Conservation (phyloP, 2,113 vertebrate genomes). For the Psilopsiagon aurifrons region DNA sequence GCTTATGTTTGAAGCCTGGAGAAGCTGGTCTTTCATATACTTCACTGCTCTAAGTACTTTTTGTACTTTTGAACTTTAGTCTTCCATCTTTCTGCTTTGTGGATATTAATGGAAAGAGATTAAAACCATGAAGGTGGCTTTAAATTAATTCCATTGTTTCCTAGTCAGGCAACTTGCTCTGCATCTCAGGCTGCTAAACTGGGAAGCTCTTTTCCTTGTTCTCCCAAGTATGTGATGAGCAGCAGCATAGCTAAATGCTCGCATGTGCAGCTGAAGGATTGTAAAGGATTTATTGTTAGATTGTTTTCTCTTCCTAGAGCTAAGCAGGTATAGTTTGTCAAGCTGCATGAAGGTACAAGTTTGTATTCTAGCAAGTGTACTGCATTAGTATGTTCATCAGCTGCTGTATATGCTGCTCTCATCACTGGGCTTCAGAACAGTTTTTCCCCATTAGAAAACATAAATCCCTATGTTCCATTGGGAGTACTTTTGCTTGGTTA, state of each 20-base stretch:
- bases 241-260: background rate
- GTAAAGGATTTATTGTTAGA: background rate
- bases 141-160: background rate
- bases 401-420: background rate
- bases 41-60: slow-evolving; percentile 42
- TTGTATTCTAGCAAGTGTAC: background rate
- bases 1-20: slow-evolving; percentile 15
- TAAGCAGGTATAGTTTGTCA: slow-evolving; percentile 1
- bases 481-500: background rate
- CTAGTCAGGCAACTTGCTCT: background rate
- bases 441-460: background rate
- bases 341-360: background rate
- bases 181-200: background rate
- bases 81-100: slow-evolving; percentile 40
- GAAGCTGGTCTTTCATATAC: slow-evolving; percentile 8
- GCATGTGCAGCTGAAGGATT: background rate
- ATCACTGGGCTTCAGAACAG: background rate
- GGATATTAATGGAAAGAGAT: slow-evolving; percentile 50
- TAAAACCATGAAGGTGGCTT: slow-evolving; percentile 33
- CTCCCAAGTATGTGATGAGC: background rate
- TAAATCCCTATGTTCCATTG: background rate
- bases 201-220: background rate
- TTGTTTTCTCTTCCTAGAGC: slow-evolving; percentile 10
- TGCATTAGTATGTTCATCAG: background rate
- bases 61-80: slow-evolving; percentile 55